Evolutionary conservation across 2,113 vertebrate species (phyloP).

Genomic region (Uropsilus gracilis): DNA sequence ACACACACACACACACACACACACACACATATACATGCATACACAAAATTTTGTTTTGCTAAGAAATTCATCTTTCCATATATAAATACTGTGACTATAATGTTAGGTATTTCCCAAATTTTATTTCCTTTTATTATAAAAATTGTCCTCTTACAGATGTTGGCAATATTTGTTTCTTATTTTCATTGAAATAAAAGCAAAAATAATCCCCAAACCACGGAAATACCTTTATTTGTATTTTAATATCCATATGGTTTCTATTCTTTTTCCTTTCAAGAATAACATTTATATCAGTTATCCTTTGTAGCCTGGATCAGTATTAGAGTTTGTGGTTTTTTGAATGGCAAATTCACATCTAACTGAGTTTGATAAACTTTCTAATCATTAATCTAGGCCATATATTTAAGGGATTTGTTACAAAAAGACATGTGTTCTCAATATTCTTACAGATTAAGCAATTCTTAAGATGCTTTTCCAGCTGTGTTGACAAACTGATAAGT

Average conservation of each 20-base stretch:
- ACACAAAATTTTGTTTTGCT: not conserved
- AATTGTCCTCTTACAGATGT: not conserved
- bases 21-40: too few relatives aligned
- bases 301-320: not conserved
- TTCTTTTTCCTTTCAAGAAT: not conserved
- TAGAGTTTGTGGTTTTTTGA: not conserved
- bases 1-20: too few relatives aligned
- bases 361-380: conserved; percentile 4
- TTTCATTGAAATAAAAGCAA: conserved; percentile 40
- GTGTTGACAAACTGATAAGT: not conserved
- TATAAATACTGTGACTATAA: not conserved
- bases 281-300: not conserved
- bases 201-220: not conserved
- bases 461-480: conserved; percentile 30
- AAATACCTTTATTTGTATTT: not conserved
- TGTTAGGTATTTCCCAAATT: conserved; percentile 30
- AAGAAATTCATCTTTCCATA: not conserved
- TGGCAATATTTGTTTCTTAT: conserved; percentile 24
- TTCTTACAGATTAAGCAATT: not conserved
- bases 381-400: not conserved
- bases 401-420: conserved; percentile 34
- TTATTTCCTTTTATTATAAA: conserved; percentile 12
- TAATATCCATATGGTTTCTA: not conserved
- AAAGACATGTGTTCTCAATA: not conserved
- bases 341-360: not conserved